Evolutionary conservation across 2,888 invertebrate genomes (phyloP).

Genomic region (Phoenoteleia sp.): DNA sequence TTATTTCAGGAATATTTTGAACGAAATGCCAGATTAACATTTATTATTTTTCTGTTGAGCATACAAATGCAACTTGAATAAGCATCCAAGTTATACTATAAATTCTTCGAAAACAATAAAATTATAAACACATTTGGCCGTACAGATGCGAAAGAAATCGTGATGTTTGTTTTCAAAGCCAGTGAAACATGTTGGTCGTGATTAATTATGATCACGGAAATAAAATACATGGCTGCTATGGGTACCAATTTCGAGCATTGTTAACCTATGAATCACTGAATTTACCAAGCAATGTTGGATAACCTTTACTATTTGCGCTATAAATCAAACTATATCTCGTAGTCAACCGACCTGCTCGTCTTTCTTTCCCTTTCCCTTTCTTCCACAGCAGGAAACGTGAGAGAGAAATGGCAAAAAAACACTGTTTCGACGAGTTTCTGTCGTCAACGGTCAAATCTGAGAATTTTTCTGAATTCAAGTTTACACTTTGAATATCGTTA

Average conservation of each 20-base stretch:
- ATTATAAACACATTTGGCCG: constrained; percentile 46
- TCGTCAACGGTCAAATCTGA: constrained; percentile 8
- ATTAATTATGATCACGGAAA: constrained; percentile 44
- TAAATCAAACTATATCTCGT: constrained; percentile 84
- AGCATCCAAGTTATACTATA: constrained; percentile 4
- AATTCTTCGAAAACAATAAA: constrained; percentile 37
- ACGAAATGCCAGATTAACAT: no score
- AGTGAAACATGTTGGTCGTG: background rate
- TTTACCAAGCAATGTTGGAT: constrained; percentile 79
- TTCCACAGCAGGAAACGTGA: constrained; percentile 4
- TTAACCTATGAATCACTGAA: constrained; percentile 83
- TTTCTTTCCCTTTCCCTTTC: constrained; percentile 32
- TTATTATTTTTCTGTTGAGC: constrained; percentile 9
- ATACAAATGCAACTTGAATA: constrained; percentile 26
- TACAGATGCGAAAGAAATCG: background rate
- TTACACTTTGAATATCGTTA: no score
- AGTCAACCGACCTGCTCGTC: constrained; percentile 53
- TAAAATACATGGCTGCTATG: constrained; percentile 8
- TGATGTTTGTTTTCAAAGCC: background rate
- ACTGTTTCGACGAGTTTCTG: constrained; percentile 12
- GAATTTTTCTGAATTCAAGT: background rate
- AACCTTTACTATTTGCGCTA: constrained; percentile 82
- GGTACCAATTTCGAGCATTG: constrained; percentile 50
- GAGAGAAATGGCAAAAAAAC: background rate
- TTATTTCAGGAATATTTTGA: no score